These are phyloP conservation scores for Porphyrio hochstetteri DNA, from an alignment of 2,113 vertebrate genomes.

Conservation along the genomic window DNA sequence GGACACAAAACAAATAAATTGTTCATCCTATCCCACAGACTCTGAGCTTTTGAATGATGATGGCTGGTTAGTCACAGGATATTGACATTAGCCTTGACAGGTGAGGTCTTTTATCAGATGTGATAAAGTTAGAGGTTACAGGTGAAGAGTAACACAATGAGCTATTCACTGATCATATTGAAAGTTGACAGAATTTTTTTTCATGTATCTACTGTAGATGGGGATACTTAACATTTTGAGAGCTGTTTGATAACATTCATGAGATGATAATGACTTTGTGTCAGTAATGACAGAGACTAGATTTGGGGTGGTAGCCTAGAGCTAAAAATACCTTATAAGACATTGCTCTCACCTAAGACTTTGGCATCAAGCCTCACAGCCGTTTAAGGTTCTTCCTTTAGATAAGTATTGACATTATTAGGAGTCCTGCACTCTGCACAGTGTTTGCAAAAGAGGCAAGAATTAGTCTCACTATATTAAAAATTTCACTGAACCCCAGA, in stretches of 20 bases:
- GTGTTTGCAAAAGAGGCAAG: not conserved
- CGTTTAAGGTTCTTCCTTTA: not conserved
- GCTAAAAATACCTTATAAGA: not conserved
- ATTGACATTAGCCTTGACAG: not conserved
- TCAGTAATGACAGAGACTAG: not conserved
- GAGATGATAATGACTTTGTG: not conserved
- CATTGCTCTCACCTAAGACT: not conserved
- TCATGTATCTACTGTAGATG: not conserved
- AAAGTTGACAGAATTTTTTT: not conserved
- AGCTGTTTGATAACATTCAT: not conserved
- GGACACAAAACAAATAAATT: not conserved
- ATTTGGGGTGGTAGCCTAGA: not conserved
- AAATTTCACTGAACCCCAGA: not conserved
- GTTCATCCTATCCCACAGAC: not conserved
- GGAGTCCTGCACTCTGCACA: not conserved
- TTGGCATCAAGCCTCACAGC: not conserved
- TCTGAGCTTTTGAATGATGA: not conserved
- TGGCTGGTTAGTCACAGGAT: not conserved
- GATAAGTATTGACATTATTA: not conserved
- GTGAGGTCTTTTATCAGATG: not conserved
- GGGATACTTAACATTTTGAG: constrained; percentile 17
- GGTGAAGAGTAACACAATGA: not conserved
- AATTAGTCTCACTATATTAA: not conserved
- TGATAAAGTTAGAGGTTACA: not conserved
- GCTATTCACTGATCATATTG: not conserved